Evolutionary conservation across 2,113 vertebrate species (phyloP).

Genomic region (Andinoacara biseriatus): DNA sequence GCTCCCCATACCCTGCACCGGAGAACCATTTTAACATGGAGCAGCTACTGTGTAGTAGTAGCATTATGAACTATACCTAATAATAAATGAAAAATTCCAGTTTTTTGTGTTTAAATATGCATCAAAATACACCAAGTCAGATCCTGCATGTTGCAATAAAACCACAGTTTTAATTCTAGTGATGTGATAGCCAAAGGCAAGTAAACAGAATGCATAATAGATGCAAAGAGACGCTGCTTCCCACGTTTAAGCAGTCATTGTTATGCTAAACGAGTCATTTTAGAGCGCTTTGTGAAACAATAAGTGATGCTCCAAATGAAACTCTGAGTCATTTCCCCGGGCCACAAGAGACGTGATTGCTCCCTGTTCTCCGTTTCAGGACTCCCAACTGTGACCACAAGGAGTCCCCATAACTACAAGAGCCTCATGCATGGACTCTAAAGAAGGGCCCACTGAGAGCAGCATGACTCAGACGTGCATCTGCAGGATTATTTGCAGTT

Average conservation of each 20-base stretch:
- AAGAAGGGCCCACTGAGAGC: background rate
- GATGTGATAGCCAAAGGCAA: background rate
- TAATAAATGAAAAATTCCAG: background rate
- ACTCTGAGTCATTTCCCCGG: background rate
- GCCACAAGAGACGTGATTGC: background rate
- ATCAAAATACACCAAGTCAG: background rate
- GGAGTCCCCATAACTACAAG: constrained; percentile 14
- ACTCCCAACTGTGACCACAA: background rate
- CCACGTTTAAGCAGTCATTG: background rate
- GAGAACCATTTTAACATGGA: background rate
- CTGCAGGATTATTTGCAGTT: constrained; percentile 21
- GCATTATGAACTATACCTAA: accelerated
- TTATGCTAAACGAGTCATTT: constrained; percentile 5
- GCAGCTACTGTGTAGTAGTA: background rate
- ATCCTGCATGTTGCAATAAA: background rate
- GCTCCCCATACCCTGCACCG: background rate
- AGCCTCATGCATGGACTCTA: background rate
- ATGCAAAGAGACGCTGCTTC: constrained; percentile 6
- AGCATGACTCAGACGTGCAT: constrained; percentile 31
- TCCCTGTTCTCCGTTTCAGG: background rate
- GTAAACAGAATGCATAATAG: constrained; percentile 13
- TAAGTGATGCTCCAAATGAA: background rate
- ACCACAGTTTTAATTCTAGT: background rate
- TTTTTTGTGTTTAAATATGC: background rate
- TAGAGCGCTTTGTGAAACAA: constrained; percentile 30